Conservation (phyloP, 2,888 invertebrate genomes). For the Drosophila anceps region DNA sequence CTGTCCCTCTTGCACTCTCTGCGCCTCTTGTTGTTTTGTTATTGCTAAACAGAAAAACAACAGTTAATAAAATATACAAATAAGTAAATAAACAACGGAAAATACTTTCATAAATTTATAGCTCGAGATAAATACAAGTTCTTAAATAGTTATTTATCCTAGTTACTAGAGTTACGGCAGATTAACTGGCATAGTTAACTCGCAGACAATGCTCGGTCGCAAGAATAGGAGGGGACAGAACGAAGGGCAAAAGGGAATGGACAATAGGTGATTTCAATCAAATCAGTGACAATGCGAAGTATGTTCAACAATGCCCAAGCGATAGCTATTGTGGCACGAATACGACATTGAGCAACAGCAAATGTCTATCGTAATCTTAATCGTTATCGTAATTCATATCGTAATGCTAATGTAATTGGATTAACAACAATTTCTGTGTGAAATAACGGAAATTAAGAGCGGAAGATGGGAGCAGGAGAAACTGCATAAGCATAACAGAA, state of each 20-base stretch:
- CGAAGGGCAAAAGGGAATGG: conserved; percentile 7
- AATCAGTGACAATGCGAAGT: conserved; percentile 37
- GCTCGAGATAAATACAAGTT: not conserved
- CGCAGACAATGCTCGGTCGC: conserved; percentile 9
- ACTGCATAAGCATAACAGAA: no score
- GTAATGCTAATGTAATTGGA: not conserved
- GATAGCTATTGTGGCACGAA: conserved; percentile 1
- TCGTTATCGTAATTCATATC: not conserved
- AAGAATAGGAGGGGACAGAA: not conserved
- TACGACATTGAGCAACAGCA: conserved; percentile 9
- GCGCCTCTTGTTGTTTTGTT: conserved; percentile 56
- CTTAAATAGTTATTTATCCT: not conserved
- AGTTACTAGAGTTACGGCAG: not conserved
- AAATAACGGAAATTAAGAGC: not conserved
- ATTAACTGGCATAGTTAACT: not conserved
- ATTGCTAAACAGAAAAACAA: conserved; percentile 65
- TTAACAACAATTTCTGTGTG: not conserved
- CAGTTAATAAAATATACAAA: conserved; percentile 14
- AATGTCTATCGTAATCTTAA: conserved; percentile 13
- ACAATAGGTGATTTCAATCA: conserved; percentile 50
- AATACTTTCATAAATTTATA: not conserved
- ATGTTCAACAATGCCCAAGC: conserved; percentile 5
- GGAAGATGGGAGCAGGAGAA: not conserved
- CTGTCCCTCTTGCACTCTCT: not conserved
- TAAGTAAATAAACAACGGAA: conserved; percentile 20